Evolutionary conservation across 1,140 invertebrate species (phyloP).

Genomic region (Yoshiicerus persimilis): DNA sequence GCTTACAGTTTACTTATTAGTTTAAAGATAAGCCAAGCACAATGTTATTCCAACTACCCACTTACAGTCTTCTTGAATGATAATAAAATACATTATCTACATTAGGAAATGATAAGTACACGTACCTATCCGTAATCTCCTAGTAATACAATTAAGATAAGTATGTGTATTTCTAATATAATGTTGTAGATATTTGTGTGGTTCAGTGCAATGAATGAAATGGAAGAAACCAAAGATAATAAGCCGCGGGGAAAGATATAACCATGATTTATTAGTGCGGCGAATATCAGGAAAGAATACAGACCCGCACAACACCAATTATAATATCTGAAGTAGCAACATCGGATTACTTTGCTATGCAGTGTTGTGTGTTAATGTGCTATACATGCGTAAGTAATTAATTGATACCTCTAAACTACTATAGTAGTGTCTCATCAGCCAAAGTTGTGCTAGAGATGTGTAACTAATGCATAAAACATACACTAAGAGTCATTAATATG

Average conservation of each 20-base stretch:
- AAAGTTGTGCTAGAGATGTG: not conserved
- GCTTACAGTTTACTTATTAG: not conserved
- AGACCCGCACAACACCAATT: not conserved
- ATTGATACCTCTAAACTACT: not conserved
- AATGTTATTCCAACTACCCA: not conserved
- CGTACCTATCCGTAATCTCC: not conserved
- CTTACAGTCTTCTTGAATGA: not conserved
- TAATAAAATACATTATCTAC: not conserved
- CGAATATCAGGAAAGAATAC: not conserved
- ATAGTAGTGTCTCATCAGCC: not conserved
- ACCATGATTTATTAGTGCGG: not conserved
- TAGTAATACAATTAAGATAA: not conserved
- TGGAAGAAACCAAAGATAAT: slow-evolving; percentile 8
- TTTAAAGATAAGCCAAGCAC: not conserved
- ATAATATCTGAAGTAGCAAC: not conserved
- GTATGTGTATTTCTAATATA: not conserved
- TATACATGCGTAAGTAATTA: not conserved
- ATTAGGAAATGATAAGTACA: slow-evolving; percentile 7
- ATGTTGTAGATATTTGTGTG: not conserved
- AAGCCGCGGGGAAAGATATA: not conserved
- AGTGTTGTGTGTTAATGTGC: not conserved
- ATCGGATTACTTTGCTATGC: not conserved
- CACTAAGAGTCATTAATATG: not conserved
- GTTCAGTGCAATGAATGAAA: not conserved
- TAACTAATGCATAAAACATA: not conserved